Percentiles rank a stretch among this genome's conserved stretches.
Evolutionary conservation across 2,888 invertebrate genomes (phyloP).

Genomic region (Diadegma fenestrale): DNA sequence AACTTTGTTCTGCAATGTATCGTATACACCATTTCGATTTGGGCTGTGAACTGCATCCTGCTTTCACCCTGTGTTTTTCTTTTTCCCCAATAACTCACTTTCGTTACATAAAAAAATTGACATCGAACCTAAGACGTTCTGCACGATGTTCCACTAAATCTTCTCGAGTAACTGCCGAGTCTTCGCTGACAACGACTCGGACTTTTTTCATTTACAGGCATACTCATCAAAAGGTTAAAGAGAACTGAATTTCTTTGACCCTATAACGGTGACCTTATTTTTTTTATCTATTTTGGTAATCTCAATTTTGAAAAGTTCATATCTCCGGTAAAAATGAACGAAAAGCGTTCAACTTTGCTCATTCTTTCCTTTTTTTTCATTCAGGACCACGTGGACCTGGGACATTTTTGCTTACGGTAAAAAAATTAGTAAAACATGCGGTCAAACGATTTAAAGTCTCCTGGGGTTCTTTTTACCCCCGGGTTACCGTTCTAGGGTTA

Average conservation of each 20-base stretch:
- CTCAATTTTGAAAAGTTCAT: too few relatives aligned
- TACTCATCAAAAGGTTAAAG: background rate
- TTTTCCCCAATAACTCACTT: background rate
- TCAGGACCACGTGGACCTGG: too few relatives aligned
- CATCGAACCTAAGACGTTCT: slow-evolving; percentile 9
- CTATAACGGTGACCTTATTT: too few relatives aligned
- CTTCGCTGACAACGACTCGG: background rate
- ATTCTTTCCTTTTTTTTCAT: too few relatives aligned
- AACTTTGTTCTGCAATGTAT: slow-evolving; percentile 27
- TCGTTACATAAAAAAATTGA: slow-evolving; percentile 25
- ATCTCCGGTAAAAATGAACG: too few relatives aligned
- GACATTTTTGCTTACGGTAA: too few relatives aligned
- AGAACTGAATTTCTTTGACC: background rate
- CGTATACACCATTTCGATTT: slow-evolving; percentile 13
- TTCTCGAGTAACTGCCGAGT: slow-evolving; percentile 19
- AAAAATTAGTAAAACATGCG: too few relatives aligned
- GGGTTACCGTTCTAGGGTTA: too few relatives aligned
- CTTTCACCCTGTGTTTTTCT: background rate
- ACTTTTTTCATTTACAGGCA: background rate
- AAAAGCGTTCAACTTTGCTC: too few relatives aligned
- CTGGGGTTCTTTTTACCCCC: too few relatives aligned
- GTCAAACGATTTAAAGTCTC: too few relatives aligned
- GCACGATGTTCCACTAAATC: background rate
- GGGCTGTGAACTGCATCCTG: slow-evolving; percentile 15
- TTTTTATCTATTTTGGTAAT: too few relatives aligned